Conservation (phyloP, 1,140 invertebrate genomes). For the Antheraea mylitta region DNA sequence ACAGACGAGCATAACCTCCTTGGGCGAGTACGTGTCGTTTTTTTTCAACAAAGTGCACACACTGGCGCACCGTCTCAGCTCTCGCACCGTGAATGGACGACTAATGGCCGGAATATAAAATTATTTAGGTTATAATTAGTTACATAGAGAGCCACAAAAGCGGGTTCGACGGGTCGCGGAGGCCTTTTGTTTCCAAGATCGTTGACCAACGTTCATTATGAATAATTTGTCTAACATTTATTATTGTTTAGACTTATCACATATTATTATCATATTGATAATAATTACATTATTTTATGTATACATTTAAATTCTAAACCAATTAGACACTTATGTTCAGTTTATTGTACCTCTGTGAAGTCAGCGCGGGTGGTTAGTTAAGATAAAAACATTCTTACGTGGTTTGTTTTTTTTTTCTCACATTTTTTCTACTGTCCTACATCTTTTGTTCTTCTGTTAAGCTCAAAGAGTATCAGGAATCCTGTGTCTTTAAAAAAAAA, state of each 20-base stretch:
- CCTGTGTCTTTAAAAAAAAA: too few species aligned
- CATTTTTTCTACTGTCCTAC: too few species aligned
- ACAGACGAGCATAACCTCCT: conserved; percentile 40
- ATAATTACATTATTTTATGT: background rate
- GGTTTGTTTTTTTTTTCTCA: too few species aligned
- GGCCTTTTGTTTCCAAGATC: conserved; percentile 56
- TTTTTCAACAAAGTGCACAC: conserved; percentile 40
- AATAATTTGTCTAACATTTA: conserved; percentile 11
- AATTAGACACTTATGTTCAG: too few species aligned
- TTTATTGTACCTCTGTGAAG: too few species aligned
- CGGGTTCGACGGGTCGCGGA: conserved; percentile 44
- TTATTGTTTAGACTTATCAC: background rate
- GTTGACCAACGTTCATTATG: conserved; percentile 41
- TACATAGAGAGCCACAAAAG: conserved; percentile 57
- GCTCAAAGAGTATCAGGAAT: too few species aligned
- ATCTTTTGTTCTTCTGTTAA: too few species aligned
- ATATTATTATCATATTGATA: background rate
- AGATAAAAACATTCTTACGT: too few species aligned
- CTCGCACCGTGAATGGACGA: conserved; percentile 56
- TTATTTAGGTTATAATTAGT: conserved; percentile 62
- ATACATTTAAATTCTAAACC: too few species aligned
- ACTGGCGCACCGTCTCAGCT: conserved; percentile 50
- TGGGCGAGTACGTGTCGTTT: conserved; percentile 10
- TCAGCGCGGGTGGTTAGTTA: too few species aligned
- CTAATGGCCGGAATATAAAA: conserved; percentile 70